These are phyloP conservation scores for Automeris io DNA, from an alignment of 2,888 invertebrate genomes.

Conservation along the genomic window DNA sequence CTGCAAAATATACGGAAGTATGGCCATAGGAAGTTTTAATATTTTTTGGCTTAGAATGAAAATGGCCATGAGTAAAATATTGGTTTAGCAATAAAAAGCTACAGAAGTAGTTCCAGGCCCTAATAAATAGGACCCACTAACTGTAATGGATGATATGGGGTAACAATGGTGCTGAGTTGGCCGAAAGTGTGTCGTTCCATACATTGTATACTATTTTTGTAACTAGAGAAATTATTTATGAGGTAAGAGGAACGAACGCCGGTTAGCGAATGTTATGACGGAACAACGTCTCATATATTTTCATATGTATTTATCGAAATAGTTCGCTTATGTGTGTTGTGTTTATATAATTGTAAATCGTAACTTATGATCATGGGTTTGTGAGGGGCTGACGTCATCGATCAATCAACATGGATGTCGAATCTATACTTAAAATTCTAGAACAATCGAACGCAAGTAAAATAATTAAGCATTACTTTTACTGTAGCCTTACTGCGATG, in stretches of 20 bases:
- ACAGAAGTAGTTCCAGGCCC: too few species aligned
- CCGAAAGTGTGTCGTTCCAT: conserved; percentile 32
- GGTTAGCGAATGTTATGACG: conserved; percentile 60
- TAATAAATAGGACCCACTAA: too few species aligned
- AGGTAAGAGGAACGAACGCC: conserved; percentile 72
- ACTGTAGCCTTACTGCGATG: too few species aligned
- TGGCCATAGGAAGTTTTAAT: too few species aligned
- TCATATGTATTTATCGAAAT: conserved; percentile 73
- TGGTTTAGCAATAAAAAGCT: too few species aligned
- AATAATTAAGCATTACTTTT: too few species aligned
- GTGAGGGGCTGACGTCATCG: conserved; percentile 17
- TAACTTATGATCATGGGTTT: conserved; percentile 45
- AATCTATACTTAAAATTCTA: too few species aligned
- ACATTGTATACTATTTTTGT: conserved; percentile 74
- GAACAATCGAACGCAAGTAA: too few species aligned
- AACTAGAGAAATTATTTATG: conserved; percentile 76
- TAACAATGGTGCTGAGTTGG: conserved; percentile 49
- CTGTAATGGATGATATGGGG: conserved; percentile 57
- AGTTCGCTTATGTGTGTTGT: conserved; percentile 71
- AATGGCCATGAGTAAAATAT: too few species aligned
- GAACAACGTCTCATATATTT: conserved; percentile 66
- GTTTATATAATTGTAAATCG: conserved; percentile 57
- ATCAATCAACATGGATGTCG: too few species aligned
- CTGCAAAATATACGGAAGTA: too few species aligned
- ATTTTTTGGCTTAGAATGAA: too few species aligned